Percentiles rank a stretch among this genome's conserved stretches.
Conservation (phyloP, 2,888 invertebrate genomes). For the Lasioglossum figueresi region DNA sequence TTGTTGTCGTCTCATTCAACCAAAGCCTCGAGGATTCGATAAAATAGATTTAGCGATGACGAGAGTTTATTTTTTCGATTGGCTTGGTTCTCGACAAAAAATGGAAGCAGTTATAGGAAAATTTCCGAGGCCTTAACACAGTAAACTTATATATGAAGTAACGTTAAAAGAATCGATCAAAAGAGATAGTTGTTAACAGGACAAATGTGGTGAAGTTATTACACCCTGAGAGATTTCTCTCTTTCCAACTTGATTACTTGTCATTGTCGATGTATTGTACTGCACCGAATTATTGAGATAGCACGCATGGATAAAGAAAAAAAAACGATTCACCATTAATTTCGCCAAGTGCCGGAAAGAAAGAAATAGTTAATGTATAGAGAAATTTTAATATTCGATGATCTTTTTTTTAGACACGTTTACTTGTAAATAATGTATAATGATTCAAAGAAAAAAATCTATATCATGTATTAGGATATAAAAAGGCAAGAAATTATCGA, state of each 20-base stretch:
- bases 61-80: slow-evolving; percentile 34
- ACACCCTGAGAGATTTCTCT: slow-evolving; percentile 51
- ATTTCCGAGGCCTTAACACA: slow-evolving; percentile 82
- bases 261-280: slow-evolving; percentile 43
- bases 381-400: slow-evolving; percentile 62
- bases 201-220: slow-evolving; percentile 36
- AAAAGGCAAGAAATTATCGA: slow-evolving; percentile 71
- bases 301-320: slow-evolving; percentile 34
- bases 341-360: slow-evolving; percentile 55
- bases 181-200: slow-evolving; percentile 60
- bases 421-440: slow-evolving; percentile 82
- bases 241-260: slow-evolving; percentile 57
- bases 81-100: slow-evolving; percentile 38
- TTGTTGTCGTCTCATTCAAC: slow-evolving; percentile 38
- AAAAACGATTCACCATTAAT: slow-evolving; percentile 30
- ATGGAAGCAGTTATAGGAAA: slow-evolving; percentile 74
- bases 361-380: slow-evolving; percentile 59
- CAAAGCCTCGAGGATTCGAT: slow-evolving; percentile 57
- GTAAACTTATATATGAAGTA: slow-evolving; percentile 78
- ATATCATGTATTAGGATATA: slow-evolving; percentile 69
- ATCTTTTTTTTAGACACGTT: slow-evolving; percentile 66
- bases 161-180: slow-evolving; percentile 68
- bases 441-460: slow-evolving; percentile 77
- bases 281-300: slow-evolving; percentile 53
- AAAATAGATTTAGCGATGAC: slow-evolving; percentile 36